Base-by-base conservation (phyloP, 2,113 vertebrate genomes). In the Brachirus orientalis region DNA sequence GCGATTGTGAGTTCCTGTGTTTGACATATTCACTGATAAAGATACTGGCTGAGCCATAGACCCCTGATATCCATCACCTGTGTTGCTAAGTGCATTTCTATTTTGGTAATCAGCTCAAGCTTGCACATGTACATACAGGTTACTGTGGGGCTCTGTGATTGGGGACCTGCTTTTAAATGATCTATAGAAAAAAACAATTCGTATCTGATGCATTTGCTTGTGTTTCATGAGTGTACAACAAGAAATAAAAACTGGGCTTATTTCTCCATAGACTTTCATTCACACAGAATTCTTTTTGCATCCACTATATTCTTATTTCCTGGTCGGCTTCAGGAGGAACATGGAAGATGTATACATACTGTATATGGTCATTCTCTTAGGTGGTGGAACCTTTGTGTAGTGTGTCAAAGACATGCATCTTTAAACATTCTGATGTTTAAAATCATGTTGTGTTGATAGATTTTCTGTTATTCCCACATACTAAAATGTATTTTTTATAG, bases 31-130 rank as follows among this genome's bases (percentile, higher is more conserved):
- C 50, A 40, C 62, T 70, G 69, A 72, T 77, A 52, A 63, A 65
- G 48, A 57, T 22, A 22, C 55, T 14, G 65, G 61, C 81, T 61
- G 63, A 71, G 66, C 69, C 40, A 9, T 69, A 72, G 61, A 69
- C 64, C 69, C 67, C 61, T 80, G 84, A 89, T 86, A 83, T 77
- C 67, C 75, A 80, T 89, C 86, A 83, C 80, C 77, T 87, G 77
- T 66, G 72, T 60, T 73, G 59, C 61, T 73, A 46, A 22, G 43
- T 63, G 51, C 57, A 56, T 84, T 86, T 86, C 87, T 86, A 68
- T 87, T 88, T 85, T 61, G 65, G 77, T 85, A 82, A 80, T 84
- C 79, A 69, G 77, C 82, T 86, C 76, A 79, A 79, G 64, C 59
- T 54, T 28, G 2, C 80, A 64, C 80, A 91, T 88, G 83, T 84